These are phyloP conservation scores for Drosophila mayri DNA, from an alignment of 1,140 invertebrate genomes.

Conservation along the genomic window DNA sequence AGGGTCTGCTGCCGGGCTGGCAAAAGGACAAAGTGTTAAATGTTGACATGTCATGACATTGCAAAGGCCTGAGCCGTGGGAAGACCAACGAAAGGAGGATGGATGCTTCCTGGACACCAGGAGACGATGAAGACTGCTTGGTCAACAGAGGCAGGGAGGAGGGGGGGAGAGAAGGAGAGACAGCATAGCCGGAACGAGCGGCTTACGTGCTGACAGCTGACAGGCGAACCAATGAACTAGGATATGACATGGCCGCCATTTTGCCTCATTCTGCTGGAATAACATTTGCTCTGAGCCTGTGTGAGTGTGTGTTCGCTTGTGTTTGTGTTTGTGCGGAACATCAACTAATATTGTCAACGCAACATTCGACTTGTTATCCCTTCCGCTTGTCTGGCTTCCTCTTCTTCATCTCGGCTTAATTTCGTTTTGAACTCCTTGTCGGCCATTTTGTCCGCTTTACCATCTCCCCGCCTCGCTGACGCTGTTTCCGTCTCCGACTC, in stretches of 20 bases:
- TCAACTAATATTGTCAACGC: conserved; percentile 81
- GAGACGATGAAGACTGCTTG: conserved; percentile 45
- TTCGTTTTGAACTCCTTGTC: conserved; percentile 76
- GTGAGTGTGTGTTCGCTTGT: conserved; percentile 10
- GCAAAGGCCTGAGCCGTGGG: conserved; percentile 46
- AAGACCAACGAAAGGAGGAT: conserved; percentile 41
- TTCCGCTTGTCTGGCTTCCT: conserved; percentile 70
- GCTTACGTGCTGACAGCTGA: conserved; percentile 81
- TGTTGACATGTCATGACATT: conserved; percentile 83
- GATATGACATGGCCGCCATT: conserved; percentile 65
- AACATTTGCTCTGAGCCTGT: conserved; percentile 47
- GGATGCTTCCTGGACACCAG: conserved; percentile 33
- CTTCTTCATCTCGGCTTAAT: conserved; percentile 62
- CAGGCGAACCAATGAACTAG: conserved; percentile 79
- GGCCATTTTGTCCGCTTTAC: conserved; percentile 67
- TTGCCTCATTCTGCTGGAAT: conserved; percentile 48
- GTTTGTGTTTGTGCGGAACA: conserved; percentile 64
- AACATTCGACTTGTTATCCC: conserved; percentile 81
- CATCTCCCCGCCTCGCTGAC: conserved; percentile 6
- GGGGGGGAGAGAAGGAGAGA: conserved; percentile 4
- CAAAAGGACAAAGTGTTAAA: conserved; percentile 73
- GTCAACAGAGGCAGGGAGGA: conserved; percentile 42
- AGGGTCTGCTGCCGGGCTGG: conserved; percentile 12
- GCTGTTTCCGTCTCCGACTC: conserved; percentile 16
- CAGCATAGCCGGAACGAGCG: conserved; percentile 61